These are phyloP conservation scores for Propsilocerus akamusi DNA, from an alignment of 1,140 invertebrate genomes.

Conservation along the genomic window DNA sequence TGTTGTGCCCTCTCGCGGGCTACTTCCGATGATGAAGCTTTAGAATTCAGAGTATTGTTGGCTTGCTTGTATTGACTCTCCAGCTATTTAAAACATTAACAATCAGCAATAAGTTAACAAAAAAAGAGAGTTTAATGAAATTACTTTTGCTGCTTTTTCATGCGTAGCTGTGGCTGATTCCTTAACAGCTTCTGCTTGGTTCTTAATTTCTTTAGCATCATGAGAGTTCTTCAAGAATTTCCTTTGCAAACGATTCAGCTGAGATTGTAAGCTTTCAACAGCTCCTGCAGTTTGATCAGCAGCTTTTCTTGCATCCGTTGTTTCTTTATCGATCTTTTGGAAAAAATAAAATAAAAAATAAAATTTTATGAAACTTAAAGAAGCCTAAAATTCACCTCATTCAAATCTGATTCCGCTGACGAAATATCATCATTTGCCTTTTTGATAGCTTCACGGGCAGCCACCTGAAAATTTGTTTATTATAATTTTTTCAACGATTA, in stretches of 20 bases:
- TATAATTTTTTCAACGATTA: background rate
- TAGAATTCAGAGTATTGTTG: conserved; percentile 33
- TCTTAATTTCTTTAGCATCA: conserved; percentile 33
- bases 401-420: conserved; percentile 53
- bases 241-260: conserved; percentile 51
- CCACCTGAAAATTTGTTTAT: conserved; percentile 31
- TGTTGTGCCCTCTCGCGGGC: conserved; percentile 52
- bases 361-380: background rate
- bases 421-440: conserved; percentile 62
- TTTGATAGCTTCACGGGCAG: conserved; percentile 57
- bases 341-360: conserved; percentile 5
- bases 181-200: conserved; percentile 30
- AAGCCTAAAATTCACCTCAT: conserved; percentile 16
- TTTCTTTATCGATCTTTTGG: conserved; percentile 38
- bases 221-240: conserved; percentile 56
- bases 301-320: conserved; percentile 48
- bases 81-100: conserved; percentile 13
- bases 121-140: background rate
- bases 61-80: conserved; percentile 37
- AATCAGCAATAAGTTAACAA: no score
- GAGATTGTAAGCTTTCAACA: conserved; percentile 42
- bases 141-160: conserved; percentile 11
- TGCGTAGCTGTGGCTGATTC: conserved; percentile 25
- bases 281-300: conserved; percentile 49
- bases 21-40: conserved; percentile 37